Evolutionary conservation across 2,888 invertebrate genomes (phyloP).

Genomic region (Onthophagus sagittarius): DNA sequence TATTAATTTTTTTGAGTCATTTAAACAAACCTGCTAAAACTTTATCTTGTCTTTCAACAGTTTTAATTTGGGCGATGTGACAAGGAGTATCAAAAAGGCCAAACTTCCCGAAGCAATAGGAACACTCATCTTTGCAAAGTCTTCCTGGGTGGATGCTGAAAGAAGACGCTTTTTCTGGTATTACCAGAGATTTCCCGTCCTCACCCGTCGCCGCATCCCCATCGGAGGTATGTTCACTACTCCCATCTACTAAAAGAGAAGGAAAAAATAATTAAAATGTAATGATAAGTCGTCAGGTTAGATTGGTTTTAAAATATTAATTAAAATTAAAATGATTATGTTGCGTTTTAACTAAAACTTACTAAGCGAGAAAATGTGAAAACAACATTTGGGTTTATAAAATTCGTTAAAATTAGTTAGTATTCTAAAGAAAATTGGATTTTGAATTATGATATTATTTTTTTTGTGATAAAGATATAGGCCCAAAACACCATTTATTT

Average conservation of each 20-base stretch:
- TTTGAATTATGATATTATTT: no score
- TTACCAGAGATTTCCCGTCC: constrained; percentile 62
- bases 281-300: no score
- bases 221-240: constrained; percentile 49
- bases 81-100: constrained; percentile 83
- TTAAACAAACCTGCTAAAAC: constrained; percentile 66
- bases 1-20: background rate
- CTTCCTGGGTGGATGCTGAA: constrained; percentile 82
- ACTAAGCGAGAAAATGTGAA: background rate
- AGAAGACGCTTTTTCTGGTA: constrained; percentile 84
- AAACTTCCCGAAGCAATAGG: constrained; percentile 83
- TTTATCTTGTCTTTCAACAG: constrained; percentile 74
- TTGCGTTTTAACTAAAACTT: background rate
- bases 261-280: background rate
- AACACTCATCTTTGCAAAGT: constrained; percentile 79
- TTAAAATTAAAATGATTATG: background rate
- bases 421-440: background rate
- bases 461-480: constrained; percentile 27
- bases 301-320: no score
- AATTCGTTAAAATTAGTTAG: background rate
- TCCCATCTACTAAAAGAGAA: constrained; percentile 41
- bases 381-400: no score
- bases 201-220: constrained; percentile 44
- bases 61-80: constrained; percentile 83
- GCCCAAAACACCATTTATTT: constrained; percentile 48